These are phyloP conservation scores for Drosophila sp. DNA, from an alignment of 1,140 invertebrate species.

Conservation along the genomic window DNA sequence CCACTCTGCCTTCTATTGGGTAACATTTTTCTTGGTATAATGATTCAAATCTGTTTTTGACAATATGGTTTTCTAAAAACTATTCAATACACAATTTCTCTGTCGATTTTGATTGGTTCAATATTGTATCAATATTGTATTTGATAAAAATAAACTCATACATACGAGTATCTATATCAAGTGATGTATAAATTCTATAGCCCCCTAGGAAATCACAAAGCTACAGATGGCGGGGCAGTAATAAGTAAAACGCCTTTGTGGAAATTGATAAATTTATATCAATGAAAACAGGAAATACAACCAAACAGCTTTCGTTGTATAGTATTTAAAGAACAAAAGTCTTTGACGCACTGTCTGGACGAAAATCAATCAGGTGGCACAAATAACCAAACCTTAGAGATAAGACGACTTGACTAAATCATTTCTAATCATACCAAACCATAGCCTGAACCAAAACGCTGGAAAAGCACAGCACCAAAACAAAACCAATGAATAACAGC, in stretches of 20 bases:
- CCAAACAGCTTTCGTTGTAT: background rate
- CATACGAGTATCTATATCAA: background rate
- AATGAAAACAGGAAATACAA: background rate
- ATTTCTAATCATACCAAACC: slow-evolving; percentile 54
- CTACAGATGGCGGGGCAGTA: background rate
- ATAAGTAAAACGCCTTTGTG: background rate
- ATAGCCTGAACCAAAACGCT: slow-evolving; percentile 42
- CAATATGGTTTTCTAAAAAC: no score
- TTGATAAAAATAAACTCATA: no score
- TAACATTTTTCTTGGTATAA: no score
- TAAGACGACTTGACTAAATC: background rate
- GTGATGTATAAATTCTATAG: background rate
- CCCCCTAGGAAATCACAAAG: background rate
- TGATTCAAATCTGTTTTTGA: no score
- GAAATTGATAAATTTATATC: slow-evolving; percentile 5
- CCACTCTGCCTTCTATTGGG: background rate
- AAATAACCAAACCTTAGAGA: background rate
- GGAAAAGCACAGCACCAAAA: slow-evolving; percentile 49
- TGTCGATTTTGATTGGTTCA: no score
- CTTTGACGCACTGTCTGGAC: slow-evolving; percentile 4
- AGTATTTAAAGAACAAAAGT: slow-evolving; percentile 6
- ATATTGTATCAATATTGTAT: no score
- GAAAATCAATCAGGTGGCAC: slow-evolving; percentile 1
- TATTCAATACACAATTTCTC: no score
- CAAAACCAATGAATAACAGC: slow-evolving; percentile 40